These are phyloP conservation scores for Protonibea diacanthus DNA, from an alignment of 2,797 vertebrate genomes.

Conservation along the genomic window DNA sequence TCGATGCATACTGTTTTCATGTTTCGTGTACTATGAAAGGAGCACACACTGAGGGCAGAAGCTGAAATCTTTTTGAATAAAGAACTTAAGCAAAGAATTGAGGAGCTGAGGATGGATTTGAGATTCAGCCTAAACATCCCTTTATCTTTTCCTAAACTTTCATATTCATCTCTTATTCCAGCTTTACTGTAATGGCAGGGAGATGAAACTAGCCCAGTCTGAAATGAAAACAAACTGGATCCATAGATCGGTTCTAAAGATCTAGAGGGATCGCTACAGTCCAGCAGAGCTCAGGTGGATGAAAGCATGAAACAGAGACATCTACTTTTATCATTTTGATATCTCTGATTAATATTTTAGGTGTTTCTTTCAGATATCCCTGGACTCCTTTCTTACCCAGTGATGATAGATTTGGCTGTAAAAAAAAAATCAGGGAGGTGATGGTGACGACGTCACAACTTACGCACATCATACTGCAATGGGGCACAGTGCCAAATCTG, in stretches of 20 bases:
- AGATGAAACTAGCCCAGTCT: constrained; percentile 27
- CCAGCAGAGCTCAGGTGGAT: constrained; percentile 47
- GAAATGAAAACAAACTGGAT: constrained; percentile 79
- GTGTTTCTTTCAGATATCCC: constrained; percentile 1
- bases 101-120: constrained; percentile 39
- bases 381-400: constrained; percentile 14
- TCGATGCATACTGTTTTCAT: constrained; percentile 8
- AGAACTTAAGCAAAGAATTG: constrained; percentile 35
- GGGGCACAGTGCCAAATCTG: constrained; percentile 31
- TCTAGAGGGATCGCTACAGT: constrained; percentile 48
- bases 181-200: not conserved
- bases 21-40: not conserved
- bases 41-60: not conserved
- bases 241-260: constrained; percentile 45
- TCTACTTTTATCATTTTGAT: not conserved
- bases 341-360: not conserved
- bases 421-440: constrained; percentile 20
- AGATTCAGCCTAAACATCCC: constrained; percentile 7
- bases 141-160: constrained; percentile 16
- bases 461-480: constrained; percentile 34
- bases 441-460: constrained; percentile 25
- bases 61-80: not conserved
- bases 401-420: constrained; percentile 24
- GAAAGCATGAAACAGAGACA: constrained; percentile 39
- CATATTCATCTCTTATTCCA: not conserved